Evolutionary conservation across 2,113 vertebrate species (phyloP).

Genomic region (Pseudorectes ferrugineus): DNA sequence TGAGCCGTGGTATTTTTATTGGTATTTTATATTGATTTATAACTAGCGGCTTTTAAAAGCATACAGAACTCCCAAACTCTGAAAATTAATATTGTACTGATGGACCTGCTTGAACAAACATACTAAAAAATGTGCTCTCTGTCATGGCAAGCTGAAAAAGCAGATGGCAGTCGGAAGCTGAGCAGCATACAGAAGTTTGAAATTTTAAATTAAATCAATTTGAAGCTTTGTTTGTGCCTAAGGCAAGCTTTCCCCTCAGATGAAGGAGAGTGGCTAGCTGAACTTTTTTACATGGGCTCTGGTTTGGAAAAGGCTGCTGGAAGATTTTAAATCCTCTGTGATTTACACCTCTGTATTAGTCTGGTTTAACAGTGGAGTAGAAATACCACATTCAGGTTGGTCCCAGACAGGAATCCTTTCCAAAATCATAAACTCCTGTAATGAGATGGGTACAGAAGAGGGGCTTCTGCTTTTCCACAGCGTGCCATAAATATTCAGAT

Average conservation of each 20-base stretch:
- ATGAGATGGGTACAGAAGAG: slow-evolving; percentile 25
- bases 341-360: not conserved
- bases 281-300: slow-evolving; percentile 55
- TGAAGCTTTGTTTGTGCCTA: slow-evolving; percentile 76
- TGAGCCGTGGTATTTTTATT: slow-evolving; percentile 8
- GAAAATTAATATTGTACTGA: slow-evolving; percentile 75
- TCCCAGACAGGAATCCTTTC: not conserved
- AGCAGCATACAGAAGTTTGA: slow-evolving; percentile 74
- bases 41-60: slow-evolving; percentile 31
- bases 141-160: slow-evolving; percentile 70
- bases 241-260: slow-evolving; percentile 72
- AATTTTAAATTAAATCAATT: slow-evolving; percentile 81
- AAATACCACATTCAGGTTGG: not conserved
- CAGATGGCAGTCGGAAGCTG: slow-evolving; percentile 79
- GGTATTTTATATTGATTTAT: slow-evolving; percentile 43
- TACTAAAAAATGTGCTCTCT: slow-evolving; percentile 71
- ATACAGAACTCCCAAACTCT: not conserved
- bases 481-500: slow-evolving; percentile 40
- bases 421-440: slow-evolving; percentile 5
- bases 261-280: slow-evolving; percentile 67
- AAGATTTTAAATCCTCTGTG: not conserved
- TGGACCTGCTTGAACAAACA: slow-evolving; percentile 76
- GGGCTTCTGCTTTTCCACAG: slow-evolving; percentile 30
- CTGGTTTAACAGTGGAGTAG: not conserved
- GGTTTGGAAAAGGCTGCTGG: slow-evolving; percentile 31